Base-by-base conservation (phyloP, 2,888 invertebrate species). In the Helicoverpa assulta region DNA sequence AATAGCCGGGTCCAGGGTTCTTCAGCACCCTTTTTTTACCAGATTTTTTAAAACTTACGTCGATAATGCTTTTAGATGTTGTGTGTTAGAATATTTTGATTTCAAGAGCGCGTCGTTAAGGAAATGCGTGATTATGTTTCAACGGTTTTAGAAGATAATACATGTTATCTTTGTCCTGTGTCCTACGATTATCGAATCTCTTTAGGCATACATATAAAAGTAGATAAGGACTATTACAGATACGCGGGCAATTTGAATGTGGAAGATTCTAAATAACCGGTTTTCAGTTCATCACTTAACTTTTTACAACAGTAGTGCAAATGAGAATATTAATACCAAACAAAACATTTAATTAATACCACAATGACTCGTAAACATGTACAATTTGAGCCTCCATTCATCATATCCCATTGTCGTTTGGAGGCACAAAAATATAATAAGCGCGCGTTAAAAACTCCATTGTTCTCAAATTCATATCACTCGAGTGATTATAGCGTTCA, bases 1-100 rank as follows among this genome's bases (percentile, higher is more conserved):
- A 95, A 95, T 95, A 93, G 93, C 87, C 78, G 90, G 87, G 87
- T 83, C 90, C 87, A 87, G 92, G 92, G 93, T 90, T 91, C 91
- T 87, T 91, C 85, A 89, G 91, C 89, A 91, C 85, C 82, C 90
- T 94, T 95, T 43, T 95, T 95, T 95, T 94, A 90, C 85, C 78
- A 80, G 64, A 79, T 86, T 89, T 92, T 92, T 93, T 93, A 83
- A 85, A 86, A 80, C 77, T 72, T 82, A 62, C 64, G 76, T 82
- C 89, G 92, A 93, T 94, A 94, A 93, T 90, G 90, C 92, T 93
- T 94, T 94, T 92, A 91, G 91, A 94, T 90, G 91, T 91, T 87
- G 88, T 91, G 88, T 93, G 93, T 92, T 93, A 92, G 89, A 69
- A 88, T 88, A 90, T 89, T 93, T 91, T 91, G 89, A 92, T 91